These are phyloP conservation scores for Nasonia vitripennis DNA, from an alignment of 1,140 invertebrate genomes.

Conservation along the genomic window DNA sequence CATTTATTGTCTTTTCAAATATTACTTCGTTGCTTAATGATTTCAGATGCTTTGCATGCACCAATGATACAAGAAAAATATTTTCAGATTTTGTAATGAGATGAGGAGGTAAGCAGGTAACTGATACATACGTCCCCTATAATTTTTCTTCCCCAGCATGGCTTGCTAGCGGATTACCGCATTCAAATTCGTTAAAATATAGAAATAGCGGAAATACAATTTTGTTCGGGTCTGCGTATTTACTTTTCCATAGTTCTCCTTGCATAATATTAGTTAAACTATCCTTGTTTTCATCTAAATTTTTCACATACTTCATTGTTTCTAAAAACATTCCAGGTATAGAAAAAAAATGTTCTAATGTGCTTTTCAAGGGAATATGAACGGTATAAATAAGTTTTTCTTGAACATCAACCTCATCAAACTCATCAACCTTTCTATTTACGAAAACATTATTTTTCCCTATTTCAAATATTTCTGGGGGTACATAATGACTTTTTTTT, in stretches of 20 bases:
- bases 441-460: slow-evolving; percentile 9
- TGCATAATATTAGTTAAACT: neutral
- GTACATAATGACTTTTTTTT: neutral
- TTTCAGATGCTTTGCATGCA: slow-evolving; percentile 37
- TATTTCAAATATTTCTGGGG: slow-evolving; percentile 10
- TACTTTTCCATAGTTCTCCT: slow-evolving; percentile 8
- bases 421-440: neutral
- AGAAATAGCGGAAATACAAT: neutral
- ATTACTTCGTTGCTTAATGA: slow-evolving; percentile 21
- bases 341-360: neutral
- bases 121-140: neutral
- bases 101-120: slow-evolving; percentile 47
- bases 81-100: slow-evolving; percentile 18
- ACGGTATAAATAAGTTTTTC: neutral
- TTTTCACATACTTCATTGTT: neutral
- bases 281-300: neutral
- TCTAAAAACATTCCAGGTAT: neutral
- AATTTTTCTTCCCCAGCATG: slow-evolving; percentile 28
- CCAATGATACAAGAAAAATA: slow-evolving; percentile 33
- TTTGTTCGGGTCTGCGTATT: neutral
- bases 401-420: neutral
- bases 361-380: slow-evolving; percentile 8
- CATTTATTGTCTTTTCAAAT: slow-evolving; percentile 30
- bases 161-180: neutral
- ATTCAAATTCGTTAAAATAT: slow-evolving; percentile 15